A percentile compares a stretch with the other conserved stretches of the same genome.
Evolutionary conservation across 2,888 invertebrate genomes (phyloP).

Genomic region (Priocnemis perturbator): DNA sequence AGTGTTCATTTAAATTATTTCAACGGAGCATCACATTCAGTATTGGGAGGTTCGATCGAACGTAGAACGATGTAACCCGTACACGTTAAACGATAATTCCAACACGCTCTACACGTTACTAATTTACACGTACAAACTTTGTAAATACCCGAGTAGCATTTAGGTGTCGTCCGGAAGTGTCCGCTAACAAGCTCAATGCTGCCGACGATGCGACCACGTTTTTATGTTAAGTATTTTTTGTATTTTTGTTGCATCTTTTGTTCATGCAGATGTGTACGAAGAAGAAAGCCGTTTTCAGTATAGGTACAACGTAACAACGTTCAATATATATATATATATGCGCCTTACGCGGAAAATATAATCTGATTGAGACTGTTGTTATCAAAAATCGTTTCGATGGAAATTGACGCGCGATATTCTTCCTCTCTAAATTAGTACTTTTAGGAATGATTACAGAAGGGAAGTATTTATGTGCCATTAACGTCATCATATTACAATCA

Average conservation of each 20-base stretch:
- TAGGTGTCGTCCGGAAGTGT: too few relatives aligned
- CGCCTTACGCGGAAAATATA: conserved; percentile 3
- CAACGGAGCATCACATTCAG: conserved; percentile 28
- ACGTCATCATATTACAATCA: conserved; percentile 62
- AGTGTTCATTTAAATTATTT: conserved; percentile 41
- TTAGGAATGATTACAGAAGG: conserved; percentile 50
- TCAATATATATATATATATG: conserved; percentile 30
- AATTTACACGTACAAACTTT: conserved; percentile 20
- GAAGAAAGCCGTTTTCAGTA: conserved; percentile 28
- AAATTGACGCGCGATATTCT: conserved; percentile 18
- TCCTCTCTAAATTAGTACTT: conserved; percentile 26
- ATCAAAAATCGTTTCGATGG: background rate
- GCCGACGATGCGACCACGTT: conserved; percentile 39
- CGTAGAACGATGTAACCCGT: conserved; percentile 27
- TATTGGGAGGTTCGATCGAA: conserved; percentile 34
- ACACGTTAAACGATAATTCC: conserved; percentile 6
- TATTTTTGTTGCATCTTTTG: conserved; percentile 51
- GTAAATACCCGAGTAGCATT: conserved; percentile 38
- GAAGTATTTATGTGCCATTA: conserved; percentile 73
- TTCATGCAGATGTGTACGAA: conserved; percentile 45
- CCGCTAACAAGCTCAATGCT: conserved; percentile 28
- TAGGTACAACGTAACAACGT: conserved; percentile 25
- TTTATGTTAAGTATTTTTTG: conserved; percentile 54
- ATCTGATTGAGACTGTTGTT: too few relatives aligned
- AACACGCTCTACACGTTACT: too few relatives aligned